Base-by-base conservation (phyloP, 2,888 invertebrate genomes). In the Acronicta psi region DNA sequence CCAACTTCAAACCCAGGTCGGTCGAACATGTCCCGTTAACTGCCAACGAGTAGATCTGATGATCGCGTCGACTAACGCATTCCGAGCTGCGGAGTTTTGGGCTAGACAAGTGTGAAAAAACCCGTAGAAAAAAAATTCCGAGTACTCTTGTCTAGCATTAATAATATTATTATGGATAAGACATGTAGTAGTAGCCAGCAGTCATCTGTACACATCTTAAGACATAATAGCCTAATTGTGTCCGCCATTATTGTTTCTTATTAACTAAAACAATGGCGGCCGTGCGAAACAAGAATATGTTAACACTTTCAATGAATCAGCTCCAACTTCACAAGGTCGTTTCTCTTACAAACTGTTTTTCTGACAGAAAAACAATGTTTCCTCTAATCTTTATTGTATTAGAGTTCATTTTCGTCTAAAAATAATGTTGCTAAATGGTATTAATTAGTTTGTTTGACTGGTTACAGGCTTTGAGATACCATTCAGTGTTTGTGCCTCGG, bases 261-360 rank as follows among this genome's bases (percentile, higher is more conserved):
- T 82, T 83, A 84, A 69, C 79, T 78, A 73, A 80, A 58, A 87
- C 85, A 87, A 87, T 84, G 70, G 79, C 63, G 51, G 59, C 75
- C 77, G 81, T 84, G 86, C 75, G 81, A 87, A 86, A 81, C 75
- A 78, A 61, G 73, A 81, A 80, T 73, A 85, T 77, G 76, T 77
- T 80, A 81, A 75, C 80, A 74, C 73, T 77, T 78, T 82, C 83
- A 84, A 84, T 86, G 85, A 83, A 83, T 77, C 79, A 79, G 75
- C 79, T 73, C 73, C 72, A 67, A 76, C 70, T 67, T 74, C 54
- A 34, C 81, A 81, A 81, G 81, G 76, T 69, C 76, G 73, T 70
- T 65, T 70, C 65, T 54, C 68, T 45, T 58, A 49, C 75, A 70
- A 69, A 46, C 47, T 17, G 20, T 43, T 57, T 38, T 52, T 58